These are phyloP conservation scores for Manis pentadactyla DNA, from an alignment of 2,797 vertebrate species.

Conservation along the genomic window DNA sequence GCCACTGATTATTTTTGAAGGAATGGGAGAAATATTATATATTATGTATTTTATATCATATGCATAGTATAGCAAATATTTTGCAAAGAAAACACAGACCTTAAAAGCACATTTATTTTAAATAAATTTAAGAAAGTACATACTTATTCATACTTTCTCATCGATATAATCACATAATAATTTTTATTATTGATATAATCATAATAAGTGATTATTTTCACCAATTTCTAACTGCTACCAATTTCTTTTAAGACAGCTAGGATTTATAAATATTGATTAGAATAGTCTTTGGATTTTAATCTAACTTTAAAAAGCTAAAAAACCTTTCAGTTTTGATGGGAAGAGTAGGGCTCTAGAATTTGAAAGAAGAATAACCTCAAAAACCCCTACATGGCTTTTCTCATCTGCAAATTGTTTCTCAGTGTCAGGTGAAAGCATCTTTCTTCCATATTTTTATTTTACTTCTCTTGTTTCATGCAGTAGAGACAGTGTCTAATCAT, in stretches of 20 bases:
- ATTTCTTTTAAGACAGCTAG: not conserved
- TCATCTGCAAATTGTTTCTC: not conserved
- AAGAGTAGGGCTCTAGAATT: not conserved
- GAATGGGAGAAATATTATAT: not conserved
- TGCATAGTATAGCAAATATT: not conserved
- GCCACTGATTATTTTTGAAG: constrained; percentile 7
- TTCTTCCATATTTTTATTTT: not conserved
- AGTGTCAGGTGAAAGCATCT: not conserved
- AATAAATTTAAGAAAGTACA: not conserved
- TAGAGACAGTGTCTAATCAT: not conserved
- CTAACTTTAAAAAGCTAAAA: not conserved
- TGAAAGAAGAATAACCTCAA: not conserved
- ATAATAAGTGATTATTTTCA: not conserved
- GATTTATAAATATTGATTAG: not conserved
- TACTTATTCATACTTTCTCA: not conserved
- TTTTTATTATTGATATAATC: not conserved
- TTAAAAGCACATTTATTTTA: not conserved
- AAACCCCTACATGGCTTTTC: not conserved
- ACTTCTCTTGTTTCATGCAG: not conserved
- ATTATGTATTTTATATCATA: not conserved
- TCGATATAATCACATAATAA: not conserved
- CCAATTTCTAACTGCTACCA: not conserved
- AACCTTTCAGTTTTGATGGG: not conserved
- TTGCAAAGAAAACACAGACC: constrained; percentile 5
- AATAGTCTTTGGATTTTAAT: constrained; percentile 8